phyloP scores from a whole-genome alignment of 2,888 invertebrate species.

The Labia minor region DNA sequence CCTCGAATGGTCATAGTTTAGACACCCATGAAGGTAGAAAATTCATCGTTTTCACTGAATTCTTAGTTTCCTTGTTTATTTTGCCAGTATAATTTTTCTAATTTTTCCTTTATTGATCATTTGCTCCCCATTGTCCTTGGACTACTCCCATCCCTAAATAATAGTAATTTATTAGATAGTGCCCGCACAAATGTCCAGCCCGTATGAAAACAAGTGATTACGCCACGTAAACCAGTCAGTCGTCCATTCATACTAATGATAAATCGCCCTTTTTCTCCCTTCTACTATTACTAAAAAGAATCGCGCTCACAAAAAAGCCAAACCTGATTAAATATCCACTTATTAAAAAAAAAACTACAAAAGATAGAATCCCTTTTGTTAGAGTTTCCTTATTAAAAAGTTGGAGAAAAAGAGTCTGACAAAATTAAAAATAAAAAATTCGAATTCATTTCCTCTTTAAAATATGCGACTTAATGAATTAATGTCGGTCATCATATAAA shows the following conservation, averaged over 20 bases:
- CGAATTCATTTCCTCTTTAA: conserved; percentile 8
- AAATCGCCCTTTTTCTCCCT: background rate
- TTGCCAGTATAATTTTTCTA: too few species aligned
- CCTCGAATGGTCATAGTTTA: too few species aligned
- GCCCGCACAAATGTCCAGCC: background rate
- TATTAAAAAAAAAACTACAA: too few species aligned
- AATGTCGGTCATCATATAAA: conserved; percentile 1
- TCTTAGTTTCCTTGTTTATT: too few species aligned
- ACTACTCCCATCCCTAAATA: too few species aligned
- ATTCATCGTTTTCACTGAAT: too few species aligned
- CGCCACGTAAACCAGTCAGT: background rate
- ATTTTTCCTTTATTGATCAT: too few species aligned
- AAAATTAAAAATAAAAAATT: too few species aligned
- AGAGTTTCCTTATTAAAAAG: conserved; percentile 7
- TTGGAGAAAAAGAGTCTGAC: background rate
- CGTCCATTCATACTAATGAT: background rate
- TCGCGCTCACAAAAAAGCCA: background rate
- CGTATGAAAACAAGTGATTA: background rate
- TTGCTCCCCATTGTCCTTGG: too few species aligned
- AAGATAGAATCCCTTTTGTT: background rate
- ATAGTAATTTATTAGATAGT: too few species aligned
- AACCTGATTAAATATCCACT: background rate
- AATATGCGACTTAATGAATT: background rate
- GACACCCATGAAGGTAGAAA: too few species aligned
- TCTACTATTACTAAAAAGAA: background rate